These are phyloP conservation scores for Cochlearius cochlearius DNA, from an alignment of 2,113 vertebrate genomes.

Conservation along the genomic window DNA sequence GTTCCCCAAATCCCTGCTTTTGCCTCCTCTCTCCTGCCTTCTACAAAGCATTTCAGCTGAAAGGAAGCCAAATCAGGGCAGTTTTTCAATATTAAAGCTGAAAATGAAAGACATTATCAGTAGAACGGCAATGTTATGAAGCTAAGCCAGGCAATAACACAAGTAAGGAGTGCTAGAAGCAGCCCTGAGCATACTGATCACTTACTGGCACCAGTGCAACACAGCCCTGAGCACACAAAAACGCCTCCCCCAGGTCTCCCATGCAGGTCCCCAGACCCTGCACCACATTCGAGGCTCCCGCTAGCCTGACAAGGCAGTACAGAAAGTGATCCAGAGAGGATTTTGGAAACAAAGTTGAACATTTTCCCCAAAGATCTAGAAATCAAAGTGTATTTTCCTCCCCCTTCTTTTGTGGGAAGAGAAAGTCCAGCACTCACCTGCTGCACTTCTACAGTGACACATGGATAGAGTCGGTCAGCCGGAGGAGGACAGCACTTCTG, in stretches of 20 bases:
- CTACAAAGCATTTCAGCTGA: background rate
- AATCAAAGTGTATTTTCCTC: background rate
- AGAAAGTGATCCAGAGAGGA: background rate
- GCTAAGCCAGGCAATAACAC: background rate
- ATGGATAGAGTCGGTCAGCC: background rate
- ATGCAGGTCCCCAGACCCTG: background rate
- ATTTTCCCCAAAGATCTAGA: background rate
- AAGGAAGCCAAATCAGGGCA: background rate
- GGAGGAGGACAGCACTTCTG: background rate
- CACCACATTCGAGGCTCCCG: background rate
- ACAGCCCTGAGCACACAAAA: background rate
- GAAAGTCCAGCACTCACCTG: background rate
- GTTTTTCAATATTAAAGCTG: background rate
- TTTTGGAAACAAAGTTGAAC: accelerated
- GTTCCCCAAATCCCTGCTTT: background rate
- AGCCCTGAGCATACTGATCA: background rate
- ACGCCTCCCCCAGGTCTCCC: background rate
- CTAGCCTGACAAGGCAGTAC: background rate
- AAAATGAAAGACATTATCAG: conserved; percentile 27
- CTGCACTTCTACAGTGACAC: background rate
- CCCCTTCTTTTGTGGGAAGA: background rate
- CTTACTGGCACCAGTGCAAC: background rate
- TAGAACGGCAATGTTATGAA: background rate
- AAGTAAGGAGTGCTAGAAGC: background rate
- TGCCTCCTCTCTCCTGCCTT: background rate